Conservation (phyloP, 2,888 invertebrate genomes). For the Eristalis intricaria region DNA sequence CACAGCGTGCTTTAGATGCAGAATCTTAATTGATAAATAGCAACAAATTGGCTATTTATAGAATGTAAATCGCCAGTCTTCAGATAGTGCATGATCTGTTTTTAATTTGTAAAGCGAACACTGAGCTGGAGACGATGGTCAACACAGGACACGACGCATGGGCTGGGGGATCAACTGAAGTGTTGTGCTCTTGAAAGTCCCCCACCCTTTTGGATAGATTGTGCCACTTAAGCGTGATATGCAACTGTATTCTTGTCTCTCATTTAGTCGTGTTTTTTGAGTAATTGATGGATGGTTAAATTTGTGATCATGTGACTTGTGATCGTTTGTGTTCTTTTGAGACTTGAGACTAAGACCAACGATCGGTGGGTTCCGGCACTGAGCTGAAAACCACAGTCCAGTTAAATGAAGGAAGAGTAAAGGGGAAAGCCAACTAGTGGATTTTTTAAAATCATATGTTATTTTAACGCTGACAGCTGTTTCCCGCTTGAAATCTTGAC, state of each 20-base stretch:
- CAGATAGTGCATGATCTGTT: constrained; percentile 51
- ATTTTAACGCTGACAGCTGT: too few species aligned
- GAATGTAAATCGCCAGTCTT: constrained; percentile 51
- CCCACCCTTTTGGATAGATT: constrained; percentile 27
- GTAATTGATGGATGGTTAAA: not conserved
- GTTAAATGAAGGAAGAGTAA: too few species aligned
- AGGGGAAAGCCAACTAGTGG: too few species aligned
- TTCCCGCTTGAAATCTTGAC: too few species aligned
- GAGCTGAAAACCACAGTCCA: too few species aligned
- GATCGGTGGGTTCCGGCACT: too few species aligned
- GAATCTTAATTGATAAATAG: constrained; percentile 67
- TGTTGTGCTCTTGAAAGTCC: constrained; percentile 20
- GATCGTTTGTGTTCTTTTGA: too few species aligned
- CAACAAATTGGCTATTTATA: constrained; percentile 64
- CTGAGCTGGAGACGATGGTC: not conserved
- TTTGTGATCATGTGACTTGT: not conserved
- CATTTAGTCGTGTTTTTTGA: not conserved
- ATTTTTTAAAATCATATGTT: too few species aligned
- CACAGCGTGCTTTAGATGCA: constrained; percentile 30
- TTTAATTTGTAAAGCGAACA: constrained; percentile 51
- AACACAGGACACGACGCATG: not conserved
- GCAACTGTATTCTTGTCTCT: not conserved
- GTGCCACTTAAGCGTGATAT: constrained; percentile 9
- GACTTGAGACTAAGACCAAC: too few species aligned
- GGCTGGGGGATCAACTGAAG: constrained; percentile 11